Evolutionary conservation across 2,113 vertebrate species (phyloP), one percentile per base, ranked within the genome.

Genomic region (Isurus oxyrinchus): DNA sequence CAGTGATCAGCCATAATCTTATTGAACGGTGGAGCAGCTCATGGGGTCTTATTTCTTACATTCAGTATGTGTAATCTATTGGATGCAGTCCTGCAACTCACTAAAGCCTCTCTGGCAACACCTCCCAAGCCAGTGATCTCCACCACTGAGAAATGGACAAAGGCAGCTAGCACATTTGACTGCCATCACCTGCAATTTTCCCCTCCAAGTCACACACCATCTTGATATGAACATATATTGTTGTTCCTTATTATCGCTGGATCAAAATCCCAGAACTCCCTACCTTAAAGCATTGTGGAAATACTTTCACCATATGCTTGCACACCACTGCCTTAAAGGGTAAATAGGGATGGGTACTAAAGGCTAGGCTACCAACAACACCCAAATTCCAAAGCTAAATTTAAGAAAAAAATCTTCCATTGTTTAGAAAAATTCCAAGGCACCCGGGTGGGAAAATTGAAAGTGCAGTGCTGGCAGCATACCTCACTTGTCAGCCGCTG

Each of bases 391-490:
- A 35, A n/a, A 35, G 31, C 5, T 31, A 7, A 93, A 19, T 21
- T n/a, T 35, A 19, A 88, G 25, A 7, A 59, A 35, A 88, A n/a
- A 16, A 4, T 57, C 27, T 59, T 91, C 81, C 49, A n/a, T 81
- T 91, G 90, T 63, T 40, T 94, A 16, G 59, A 94, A 7, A 61
- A 94, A 94, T n/a, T 94, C 90, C 40, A 23, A 66, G n/a, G 90
- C 90, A 94, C 11, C 66, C 31, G 16, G 35, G 55, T 57, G 3
- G 27, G 31, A 5, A 35, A 59, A 91, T 94, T 40, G 2, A n/a
- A 19, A 49, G 16, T 94, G 14, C 35, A 93, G 59, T 2, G 59
- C 16, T n/a, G 57, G 57, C 35, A 6, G 59, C 13, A 63, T 40
- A 40, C 59, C 59, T 19, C 16, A 40, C 11, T 35, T 27, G 53